Evolutionary conservation across 2,797 vertebrate genomes (phyloP).

Genomic region (Hydrolagus colliei): DNA sequence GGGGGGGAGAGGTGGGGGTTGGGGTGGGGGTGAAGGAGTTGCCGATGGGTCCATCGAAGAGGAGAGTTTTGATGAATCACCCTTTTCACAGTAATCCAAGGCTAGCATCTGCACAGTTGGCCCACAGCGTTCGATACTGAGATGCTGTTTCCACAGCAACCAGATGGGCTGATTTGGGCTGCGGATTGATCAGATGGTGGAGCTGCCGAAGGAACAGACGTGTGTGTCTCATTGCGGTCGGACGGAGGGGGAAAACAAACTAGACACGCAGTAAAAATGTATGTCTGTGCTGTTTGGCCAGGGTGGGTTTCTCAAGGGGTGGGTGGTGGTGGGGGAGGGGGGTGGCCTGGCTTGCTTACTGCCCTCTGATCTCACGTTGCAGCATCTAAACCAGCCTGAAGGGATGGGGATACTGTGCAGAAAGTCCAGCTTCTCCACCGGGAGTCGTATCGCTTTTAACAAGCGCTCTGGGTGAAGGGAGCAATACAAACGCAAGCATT

Average conservation of each 20-base stretch:
- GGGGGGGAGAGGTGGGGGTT: no score
- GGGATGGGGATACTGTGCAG: no score
- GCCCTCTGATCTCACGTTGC: not conserved
- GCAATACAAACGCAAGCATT: no score
- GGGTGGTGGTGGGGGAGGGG: not conserved
- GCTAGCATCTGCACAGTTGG: not conserved
- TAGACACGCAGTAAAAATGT: not conserved
- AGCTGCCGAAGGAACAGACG: not conserved
- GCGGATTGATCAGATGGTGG: not conserved
- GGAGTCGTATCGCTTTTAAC: no score
- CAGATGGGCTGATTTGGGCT: not conserved
- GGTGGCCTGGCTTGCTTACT: not conserved
- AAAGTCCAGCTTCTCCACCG: no score
- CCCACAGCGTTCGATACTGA: not conserved
- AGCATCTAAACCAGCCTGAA: no score
- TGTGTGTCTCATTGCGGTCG: not conserved
- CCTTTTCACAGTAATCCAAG: not conserved
- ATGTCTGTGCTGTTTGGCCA: not conserved
- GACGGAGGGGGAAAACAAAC: not conserved
- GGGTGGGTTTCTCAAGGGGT: constrained; percentile 35
- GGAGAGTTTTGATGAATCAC: not conserved
- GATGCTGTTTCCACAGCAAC: not conserved
- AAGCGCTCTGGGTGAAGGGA: no score
- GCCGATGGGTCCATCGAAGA: no score
- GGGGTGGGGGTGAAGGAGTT: no score